These are phyloP conservation scores for Spodoptera litura DNA, from an alignment of 1,140 invertebrate species.

Conservation along the genomic window DNA sequence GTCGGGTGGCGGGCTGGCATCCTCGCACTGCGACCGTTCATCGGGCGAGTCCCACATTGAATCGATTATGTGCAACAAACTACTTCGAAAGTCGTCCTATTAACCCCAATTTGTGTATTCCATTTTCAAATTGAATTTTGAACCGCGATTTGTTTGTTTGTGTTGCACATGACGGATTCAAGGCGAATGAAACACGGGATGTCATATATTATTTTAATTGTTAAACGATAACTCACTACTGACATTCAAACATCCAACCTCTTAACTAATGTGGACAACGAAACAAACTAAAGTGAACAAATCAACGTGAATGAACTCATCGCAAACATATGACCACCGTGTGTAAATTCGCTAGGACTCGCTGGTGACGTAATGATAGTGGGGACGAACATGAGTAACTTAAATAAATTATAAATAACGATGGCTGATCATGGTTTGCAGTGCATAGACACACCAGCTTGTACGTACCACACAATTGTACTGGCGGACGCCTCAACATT, in stretches of 20 bases:
- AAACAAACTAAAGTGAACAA: slow-evolving; percentile 80
- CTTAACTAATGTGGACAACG: slow-evolving; percentile 78
- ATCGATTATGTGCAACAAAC: slow-evolving; percentile 87
- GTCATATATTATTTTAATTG: slow-evolving; percentile 86
- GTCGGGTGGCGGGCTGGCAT: slow-evolving; percentile 76
- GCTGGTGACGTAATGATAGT: slow-evolving; percentile 50
- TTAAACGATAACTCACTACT: slow-evolving; percentile 81
- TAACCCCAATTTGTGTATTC: slow-evolving; percentile 65
- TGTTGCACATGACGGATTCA: slow-evolving; percentile 86
- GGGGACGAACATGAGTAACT: slow-evolving; percentile 14
- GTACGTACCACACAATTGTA: slow-evolving; percentile 27
- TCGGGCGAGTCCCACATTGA: slow-evolving; percentile 87
- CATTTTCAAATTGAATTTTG: slow-evolving; percentile 68
- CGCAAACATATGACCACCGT: slow-evolving; percentile 86
- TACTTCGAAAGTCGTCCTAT: slow-evolving; percentile 86
- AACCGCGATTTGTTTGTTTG: slow-evolving; percentile 66
- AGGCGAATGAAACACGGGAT: slow-evolving; percentile 86
- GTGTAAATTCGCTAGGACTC: slow-evolving; percentile 85
- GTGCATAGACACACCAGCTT: slow-evolving; percentile 7
- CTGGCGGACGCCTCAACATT: background rate
- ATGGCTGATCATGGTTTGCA: slow-evolving; percentile 18
- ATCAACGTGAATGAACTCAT: slow-evolving; percentile 78
- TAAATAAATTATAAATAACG: slow-evolving; percentile 14
- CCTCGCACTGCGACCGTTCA: slow-evolving; percentile 86
- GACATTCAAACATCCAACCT: slow-evolving; percentile 84